A percentile compares a stretch with the other conserved stretches of the same genome.
Evolutionary conservation across 2,797 vertebrate species (phyloP).

Genomic region (Bradypodion ventrale): DNA sequence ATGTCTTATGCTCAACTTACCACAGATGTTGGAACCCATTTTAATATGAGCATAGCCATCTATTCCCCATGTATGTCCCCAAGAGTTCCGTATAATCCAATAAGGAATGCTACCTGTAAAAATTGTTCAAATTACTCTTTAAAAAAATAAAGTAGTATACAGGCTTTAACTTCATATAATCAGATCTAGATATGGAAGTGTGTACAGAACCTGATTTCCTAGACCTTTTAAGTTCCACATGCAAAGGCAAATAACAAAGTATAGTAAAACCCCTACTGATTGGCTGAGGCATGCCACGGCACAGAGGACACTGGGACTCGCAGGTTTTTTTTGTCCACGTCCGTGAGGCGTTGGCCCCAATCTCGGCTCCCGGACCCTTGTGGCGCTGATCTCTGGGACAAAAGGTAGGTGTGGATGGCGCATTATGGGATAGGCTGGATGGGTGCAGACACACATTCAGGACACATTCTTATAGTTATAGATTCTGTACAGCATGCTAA

Average conservation of each 20-base stretch:
- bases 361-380: too few species aligned
- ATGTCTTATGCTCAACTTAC: constrained; percentile 77
- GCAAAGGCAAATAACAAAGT: background rate
- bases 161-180: constrained; percentile 8
- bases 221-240: background rate
- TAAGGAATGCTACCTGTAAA: constrained; percentile 81
- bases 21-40: constrained; percentile 86
- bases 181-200: background rate
- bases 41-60: constrained; percentile 87
- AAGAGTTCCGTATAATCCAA: constrained; percentile 93
- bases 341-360: too few species aligned
- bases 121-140: constrained; percentile 27
- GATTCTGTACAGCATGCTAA: background rate
- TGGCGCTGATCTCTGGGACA: too few species aligned
- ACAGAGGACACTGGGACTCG: too few species aligned
- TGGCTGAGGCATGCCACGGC: too few species aligned
- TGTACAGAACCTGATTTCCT: background rate
- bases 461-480: too few species aligned
- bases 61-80: constrained; percentile 87
- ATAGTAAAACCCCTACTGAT: too few species aligned
- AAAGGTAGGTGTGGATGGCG: too few species aligned
- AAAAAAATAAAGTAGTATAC: background rate
- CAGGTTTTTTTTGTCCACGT: too few species aligned
- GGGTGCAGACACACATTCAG: too few species aligned
- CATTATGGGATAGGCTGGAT: too few species aligned